Conservation (phyloP, 2,888 invertebrate genomes). For the Vannuccia rotundouncinata region DNA sequence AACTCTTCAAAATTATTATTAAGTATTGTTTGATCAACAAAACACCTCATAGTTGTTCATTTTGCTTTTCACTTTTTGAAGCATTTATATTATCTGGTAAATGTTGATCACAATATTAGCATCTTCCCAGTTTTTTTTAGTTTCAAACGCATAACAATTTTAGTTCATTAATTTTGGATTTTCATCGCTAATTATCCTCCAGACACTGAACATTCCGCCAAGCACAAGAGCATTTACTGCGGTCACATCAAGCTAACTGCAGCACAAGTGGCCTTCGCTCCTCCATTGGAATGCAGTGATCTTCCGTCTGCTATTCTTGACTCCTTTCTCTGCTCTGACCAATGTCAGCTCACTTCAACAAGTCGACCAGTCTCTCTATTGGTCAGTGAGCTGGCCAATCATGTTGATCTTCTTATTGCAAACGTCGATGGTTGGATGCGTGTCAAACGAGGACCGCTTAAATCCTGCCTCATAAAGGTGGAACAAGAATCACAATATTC, state of each 20-base stretch:
- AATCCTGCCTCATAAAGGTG: background rate
- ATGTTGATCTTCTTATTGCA: background rate
- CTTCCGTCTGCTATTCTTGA: background rate
- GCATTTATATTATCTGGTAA: too few species aligned
- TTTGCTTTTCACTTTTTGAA: too few species aligned
- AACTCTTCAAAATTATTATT: too few species aligned
- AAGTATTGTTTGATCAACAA: too few species aligned
- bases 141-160: too few species aligned
- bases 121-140: too few species aligned
- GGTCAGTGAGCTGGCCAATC: background rate
- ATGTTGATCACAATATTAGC: too few species aligned
- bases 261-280: background rate
- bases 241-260: background rate
- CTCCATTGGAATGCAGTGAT: background rate
- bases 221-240: background rate
- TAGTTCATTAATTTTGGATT: too few species aligned
- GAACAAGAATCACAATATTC: too few species aligned
- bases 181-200: too few species aligned
- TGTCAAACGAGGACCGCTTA: background rate
- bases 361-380: background rate
- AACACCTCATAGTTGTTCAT: too few species aligned
- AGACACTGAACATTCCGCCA: too few species aligned
- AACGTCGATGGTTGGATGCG: background rate
- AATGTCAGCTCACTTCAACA: background rate
- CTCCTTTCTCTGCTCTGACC: background rate